Conservation (phyloP, 2,888 invertebrate species). For the Altica lythri region DNA sequence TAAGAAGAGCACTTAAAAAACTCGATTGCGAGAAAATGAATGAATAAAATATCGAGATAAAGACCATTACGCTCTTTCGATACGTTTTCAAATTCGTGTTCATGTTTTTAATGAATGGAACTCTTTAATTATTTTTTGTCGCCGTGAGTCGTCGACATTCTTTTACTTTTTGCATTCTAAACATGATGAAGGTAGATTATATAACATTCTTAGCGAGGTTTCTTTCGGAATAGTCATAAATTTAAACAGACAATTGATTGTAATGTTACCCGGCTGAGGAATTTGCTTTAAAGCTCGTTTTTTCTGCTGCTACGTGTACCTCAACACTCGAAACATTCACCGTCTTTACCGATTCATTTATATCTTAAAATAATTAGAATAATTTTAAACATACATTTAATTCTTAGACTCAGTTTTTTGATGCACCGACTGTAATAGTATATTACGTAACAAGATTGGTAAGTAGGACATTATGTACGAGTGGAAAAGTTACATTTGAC, state of each 20-base stretch:
- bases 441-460: too few species aligned
- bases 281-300: slow-evolving; percentile 41
- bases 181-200: slow-evolving; percentile 38
- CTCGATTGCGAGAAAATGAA: slow-evolving; percentile 27
- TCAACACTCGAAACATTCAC: slow-evolving; percentile 40
- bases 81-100: slow-evolving; percentile 25
- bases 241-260: slow-evolving; percentile 41
- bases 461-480: too few species aligned
- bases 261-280: slow-evolving; percentile 40
- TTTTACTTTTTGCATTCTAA: slow-evolving; percentile 34
- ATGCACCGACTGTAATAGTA: too few species aligned
- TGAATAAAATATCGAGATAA: slow-evolving; percentile 28
- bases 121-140: slow-evolving; percentile 32
- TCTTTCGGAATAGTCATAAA: slow-evolving; percentile 37
- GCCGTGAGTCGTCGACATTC: slow-evolving; percentile 29
- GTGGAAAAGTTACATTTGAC: too few species aligned
- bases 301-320: slow-evolving; percentile 39
- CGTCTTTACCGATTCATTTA: too few species aligned
- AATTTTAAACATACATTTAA: too few species aligned
- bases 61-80: slow-evolving; percentile 24
- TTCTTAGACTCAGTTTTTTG: too few species aligned
- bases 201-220: slow-evolving; percentile 40
- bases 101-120: slow-evolving; percentile 35
- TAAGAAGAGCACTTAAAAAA: slow-evolving; percentile 27
- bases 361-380: too few species aligned